Conservation (phyloP, 2,113 vertebrate genomes). For the Thermophis baileyi region DNA sequence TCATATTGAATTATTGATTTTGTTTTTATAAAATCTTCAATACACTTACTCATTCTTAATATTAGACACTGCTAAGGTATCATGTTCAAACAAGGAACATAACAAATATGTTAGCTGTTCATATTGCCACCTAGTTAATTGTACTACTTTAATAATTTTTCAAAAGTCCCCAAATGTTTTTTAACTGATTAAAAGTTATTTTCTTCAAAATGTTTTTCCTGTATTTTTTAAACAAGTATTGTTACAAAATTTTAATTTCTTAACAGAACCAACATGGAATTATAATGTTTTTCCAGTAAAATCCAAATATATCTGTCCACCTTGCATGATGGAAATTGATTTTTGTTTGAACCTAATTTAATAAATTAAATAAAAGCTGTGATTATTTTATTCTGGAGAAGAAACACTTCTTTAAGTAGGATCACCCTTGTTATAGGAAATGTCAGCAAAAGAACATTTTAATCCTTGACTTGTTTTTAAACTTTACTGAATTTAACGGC, state of each 20-base stretch:
- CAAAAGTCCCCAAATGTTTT: background rate
- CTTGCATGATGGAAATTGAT: no score
- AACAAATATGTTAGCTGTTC: background rate
- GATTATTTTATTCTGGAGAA: no score
- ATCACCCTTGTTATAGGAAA: no score
- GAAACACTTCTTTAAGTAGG: no score
- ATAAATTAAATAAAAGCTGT: no score
- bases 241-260: background rate
- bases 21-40: background rate
- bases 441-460: no score
- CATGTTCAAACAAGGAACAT: background rate
- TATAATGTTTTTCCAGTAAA: background rate
- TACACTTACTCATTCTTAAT: background rate
- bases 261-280: background rate
- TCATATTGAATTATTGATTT: background rate
- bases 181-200: background rate
- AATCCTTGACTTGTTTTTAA: no score
- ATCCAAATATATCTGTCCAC: no score
- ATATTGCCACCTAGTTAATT: background rate
- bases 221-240: background rate
- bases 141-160: background rate
- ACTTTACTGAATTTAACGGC: no score
- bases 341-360: no score
- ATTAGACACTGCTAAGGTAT: background rate
- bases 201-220: background rate